Percentiles rank a stretch among this genome's conserved stretches.
phyloP scores from a whole-genome alignment of 1,140 invertebrate species.

The Branchinecta lindahli region DNA sequence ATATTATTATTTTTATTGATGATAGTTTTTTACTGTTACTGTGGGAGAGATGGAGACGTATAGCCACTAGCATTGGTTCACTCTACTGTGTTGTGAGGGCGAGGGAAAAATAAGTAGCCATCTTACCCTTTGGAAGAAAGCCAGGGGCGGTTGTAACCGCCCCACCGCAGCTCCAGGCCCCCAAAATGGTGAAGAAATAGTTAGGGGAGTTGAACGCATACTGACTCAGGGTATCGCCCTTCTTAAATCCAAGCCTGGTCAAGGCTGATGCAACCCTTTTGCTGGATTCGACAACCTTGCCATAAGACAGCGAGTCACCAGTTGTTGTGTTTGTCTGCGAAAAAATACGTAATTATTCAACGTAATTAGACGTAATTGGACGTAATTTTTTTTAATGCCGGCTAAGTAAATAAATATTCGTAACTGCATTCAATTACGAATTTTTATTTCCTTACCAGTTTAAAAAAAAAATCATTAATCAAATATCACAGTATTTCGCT shows the following conservation, averaged over 20 bases:
- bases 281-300: background rate
- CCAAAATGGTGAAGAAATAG: background rate
- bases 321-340: conserved; percentile 10
- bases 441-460: too few relatives aligned
- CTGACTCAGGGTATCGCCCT: background rate
- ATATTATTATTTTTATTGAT: too few relatives aligned
- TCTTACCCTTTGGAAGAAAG: background rate
- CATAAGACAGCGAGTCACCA: background rate
- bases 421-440: too few relatives aligned
- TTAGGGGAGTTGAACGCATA: conserved; percentile 2
- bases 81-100: too few relatives aligned
- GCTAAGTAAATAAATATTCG: too few relatives aligned
- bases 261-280: conserved; percentile 9
- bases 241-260: conserved; percentile 2
- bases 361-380: too few relatives aligned
- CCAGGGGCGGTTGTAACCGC: background rate
- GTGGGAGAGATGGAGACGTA: too few relatives aligned
- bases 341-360: conserved; percentile 11
- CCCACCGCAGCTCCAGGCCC: conserved; percentile 12
- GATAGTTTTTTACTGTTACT: too few relatives aligned
- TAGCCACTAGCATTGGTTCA: too few relatives aligned
- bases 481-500: too few relatives aligned
- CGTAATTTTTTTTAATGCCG: too few relatives aligned
- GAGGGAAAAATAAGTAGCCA: background rate
- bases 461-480: too few relatives aligned